Conservation (phyloP, 2,888 invertebrate species). For the Agapostemon virescens region DNA sequence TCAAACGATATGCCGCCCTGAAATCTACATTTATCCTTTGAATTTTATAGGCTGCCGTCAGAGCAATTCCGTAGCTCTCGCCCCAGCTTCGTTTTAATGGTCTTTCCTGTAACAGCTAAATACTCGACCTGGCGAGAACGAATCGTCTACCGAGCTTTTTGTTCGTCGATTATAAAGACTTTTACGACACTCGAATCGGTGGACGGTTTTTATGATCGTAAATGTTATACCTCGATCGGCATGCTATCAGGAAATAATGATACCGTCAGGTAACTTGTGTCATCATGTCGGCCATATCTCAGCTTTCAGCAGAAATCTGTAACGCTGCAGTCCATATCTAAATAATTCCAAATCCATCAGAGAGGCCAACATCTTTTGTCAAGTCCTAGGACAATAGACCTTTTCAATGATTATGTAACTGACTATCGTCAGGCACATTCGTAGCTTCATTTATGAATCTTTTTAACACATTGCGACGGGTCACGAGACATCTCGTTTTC, state of each 20-base stretch:
- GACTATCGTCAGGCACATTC: too few relatives aligned
- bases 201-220: conserved; percentile 73
- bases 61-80: conserved; percentile 50
- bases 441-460: neutral
- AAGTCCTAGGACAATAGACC: neutral
- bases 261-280: conserved; percentile 4
- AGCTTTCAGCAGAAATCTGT: neutral
- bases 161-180: conserved; percentile 76
- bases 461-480: too few relatives aligned
- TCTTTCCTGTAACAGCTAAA: conserved; percentile 75
- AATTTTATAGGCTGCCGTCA: conserved; percentile 74
- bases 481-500: too few relatives aligned
- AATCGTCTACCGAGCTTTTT: conserved; percentile 70
- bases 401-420: neutral
- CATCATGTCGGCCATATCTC: neutral
- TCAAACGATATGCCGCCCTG: conserved; percentile 76
- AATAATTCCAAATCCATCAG: neutral
- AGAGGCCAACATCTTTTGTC: neutral
- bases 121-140: conserved; percentile 69
- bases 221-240: conserved; percentile 64
- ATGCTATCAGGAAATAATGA: conserved; percentile 35
- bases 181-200: conserved; percentile 73
- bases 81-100: conserved; percentile 65
- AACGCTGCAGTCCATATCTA: neutral
- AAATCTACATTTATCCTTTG: conserved; percentile 76